Conservation (phyloP, 2,113 vertebrate genomes). For the Elephas maximus region DNA sequence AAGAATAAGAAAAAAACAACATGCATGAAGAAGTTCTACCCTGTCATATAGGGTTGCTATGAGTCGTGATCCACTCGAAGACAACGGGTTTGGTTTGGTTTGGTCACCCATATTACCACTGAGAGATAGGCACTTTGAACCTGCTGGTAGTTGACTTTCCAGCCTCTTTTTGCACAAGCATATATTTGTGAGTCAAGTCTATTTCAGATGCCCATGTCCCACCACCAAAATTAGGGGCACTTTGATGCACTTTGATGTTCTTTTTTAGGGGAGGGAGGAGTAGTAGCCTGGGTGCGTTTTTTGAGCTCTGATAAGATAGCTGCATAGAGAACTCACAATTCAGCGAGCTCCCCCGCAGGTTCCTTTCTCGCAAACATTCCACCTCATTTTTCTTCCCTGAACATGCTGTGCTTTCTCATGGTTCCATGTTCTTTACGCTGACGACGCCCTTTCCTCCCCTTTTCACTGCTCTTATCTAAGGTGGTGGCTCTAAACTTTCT, state of each 20-base stretch:
- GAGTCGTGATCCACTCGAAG: too few species aligned
- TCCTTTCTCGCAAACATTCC: not conserved
- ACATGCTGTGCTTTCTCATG: not conserved
- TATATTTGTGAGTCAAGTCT: not conserved
- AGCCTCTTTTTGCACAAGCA: not conserved
- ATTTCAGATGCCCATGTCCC: not conserved
- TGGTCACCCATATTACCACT: not conserved
- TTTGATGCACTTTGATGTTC: not conserved
- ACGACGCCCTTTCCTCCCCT: not conserved
- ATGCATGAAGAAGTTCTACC: too few species aligned
- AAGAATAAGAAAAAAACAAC: not conserved
- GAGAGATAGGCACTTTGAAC: not conserved
- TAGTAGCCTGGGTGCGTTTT: not conserved
- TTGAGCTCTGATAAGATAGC: not conserved
- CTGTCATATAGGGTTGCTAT: too few species aligned
- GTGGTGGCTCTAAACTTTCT: not conserved
- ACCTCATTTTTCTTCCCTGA: not conserved
- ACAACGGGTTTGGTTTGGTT: too few species aligned
- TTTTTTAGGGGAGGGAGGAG: not conserved
- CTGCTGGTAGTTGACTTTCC: not conserved
- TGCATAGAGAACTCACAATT: not conserved
- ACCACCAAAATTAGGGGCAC: not conserved
- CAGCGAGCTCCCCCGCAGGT: accelerated
- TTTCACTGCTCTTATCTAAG: not conserved
- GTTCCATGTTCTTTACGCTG: not conserved